phyloP scores from a whole-genome alignment of 2,797 vertebrate genomes.

The Pampus argenteus region DNA sequence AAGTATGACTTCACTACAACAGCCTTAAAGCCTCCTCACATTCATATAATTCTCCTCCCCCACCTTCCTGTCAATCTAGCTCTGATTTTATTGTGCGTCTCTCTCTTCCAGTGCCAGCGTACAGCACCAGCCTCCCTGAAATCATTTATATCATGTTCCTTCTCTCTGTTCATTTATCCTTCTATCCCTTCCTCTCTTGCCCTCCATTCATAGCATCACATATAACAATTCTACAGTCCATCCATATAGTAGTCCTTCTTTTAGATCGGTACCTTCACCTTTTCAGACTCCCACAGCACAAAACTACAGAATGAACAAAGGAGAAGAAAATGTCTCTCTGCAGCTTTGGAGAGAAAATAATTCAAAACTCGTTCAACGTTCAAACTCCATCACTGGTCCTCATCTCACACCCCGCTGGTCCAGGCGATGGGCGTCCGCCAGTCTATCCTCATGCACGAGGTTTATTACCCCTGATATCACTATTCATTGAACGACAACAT shows the following conservation, averaged over 20 bases:
- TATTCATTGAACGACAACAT: conserved; percentile 52
- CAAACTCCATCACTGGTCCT: conserved; percentile 17
- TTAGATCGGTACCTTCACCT: neutral
- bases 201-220: conserved; percentile 7
- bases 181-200: conserved; percentile 35
- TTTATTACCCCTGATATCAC: conserved; percentile 58
- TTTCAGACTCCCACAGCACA: neutral
- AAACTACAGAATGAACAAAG: conserved; percentile 24
- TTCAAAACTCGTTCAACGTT: conserved; percentile 10
- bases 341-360: conserved; percentile 3
- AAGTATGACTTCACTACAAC: conserved; percentile 72
- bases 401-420: conserved; percentile 8
- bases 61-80: conserved; percentile 27
- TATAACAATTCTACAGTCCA: neutral
- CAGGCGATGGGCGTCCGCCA: conserved; percentile 53
- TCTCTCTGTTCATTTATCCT: conserved; percentile 25
- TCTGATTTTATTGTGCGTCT: conserved; percentile 27
- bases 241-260: neutral
- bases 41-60: conserved; percentile 24
- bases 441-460: conserved; percentile 52
- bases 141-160: conserved; percentile 33
- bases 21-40: conserved; percentile 33
- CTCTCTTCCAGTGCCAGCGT: conserved; percentile 37
- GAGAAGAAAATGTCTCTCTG: conserved; percentile 11
- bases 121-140: conserved; percentile 38